These are phyloP conservation scores for Gila orcuttii DNA, from an alignment of 2,113 vertebrate species.

Conservation along the genomic window DNA sequence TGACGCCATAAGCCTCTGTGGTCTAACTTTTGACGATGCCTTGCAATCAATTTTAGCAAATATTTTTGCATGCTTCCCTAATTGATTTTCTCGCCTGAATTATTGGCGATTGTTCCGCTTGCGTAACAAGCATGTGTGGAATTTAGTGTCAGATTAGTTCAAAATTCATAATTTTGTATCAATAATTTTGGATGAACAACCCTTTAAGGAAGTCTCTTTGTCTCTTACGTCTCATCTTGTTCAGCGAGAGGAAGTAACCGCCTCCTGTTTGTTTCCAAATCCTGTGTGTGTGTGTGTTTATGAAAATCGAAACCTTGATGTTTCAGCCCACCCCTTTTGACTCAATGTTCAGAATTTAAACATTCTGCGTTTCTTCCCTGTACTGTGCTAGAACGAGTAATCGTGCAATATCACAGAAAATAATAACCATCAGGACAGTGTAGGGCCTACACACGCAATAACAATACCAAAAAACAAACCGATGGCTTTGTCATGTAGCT, in stretches of 20 bases:
- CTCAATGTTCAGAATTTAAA: conserved; percentile 48
- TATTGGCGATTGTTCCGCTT: not conserved
- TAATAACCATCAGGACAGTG: conserved; percentile 18
- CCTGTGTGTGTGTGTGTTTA: conserved; percentile 45
- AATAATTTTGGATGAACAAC: not conserved
- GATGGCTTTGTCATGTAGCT: conserved; percentile 23
- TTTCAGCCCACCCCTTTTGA: conserved; percentile 44
- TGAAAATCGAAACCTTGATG: conserved; percentile 49
- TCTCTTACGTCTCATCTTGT: not conserved
- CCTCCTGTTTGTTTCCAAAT: conserved; percentile 21
- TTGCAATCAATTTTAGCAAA: not conserved
- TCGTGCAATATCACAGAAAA: conserved; percentile 41
- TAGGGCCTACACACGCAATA: not conserved
- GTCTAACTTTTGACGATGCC: conserved; percentile 1
- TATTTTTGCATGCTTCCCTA: not conserved
- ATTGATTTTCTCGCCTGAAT: not conserved
- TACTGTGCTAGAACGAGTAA: conserved; percentile 41
- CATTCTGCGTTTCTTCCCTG: conserved; percentile 38
- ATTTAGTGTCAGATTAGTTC: not conserved
- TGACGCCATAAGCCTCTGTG: conserved; percentile 14
- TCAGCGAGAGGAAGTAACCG: conserved; percentile 11
- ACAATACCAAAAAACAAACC: not conserved
- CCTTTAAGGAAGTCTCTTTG: not conserved
- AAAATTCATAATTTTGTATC: not conserved
- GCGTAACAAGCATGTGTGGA: not conserved